These are phyloP conservation scores for Drosophila aff. DNA, from an alignment of 1,140 invertebrate genomes.

Conservation along the genomic window DNA sequence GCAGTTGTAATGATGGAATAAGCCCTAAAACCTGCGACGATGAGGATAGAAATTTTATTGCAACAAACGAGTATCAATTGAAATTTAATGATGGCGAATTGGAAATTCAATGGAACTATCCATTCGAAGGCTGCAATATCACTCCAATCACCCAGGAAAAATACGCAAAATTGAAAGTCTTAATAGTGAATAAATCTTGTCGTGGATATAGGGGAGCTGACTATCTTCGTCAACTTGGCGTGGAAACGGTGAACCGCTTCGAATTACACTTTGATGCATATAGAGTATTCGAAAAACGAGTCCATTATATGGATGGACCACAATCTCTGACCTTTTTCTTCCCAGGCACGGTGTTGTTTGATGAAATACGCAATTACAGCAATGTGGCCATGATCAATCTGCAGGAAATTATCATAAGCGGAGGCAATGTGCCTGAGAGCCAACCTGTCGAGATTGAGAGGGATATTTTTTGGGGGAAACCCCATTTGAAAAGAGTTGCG, in stretches of 20 bases:
- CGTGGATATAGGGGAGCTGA: not conserved
- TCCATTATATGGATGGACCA: constrained; percentile 7
- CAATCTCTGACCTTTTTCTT: constrained; percentile 1
- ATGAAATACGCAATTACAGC: constrained; percentile 3
- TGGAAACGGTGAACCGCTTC: constrained; percentile 7
- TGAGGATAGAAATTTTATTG: constrained; percentile 7
- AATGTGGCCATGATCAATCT: not conserved
- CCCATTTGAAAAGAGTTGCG: not conserved
- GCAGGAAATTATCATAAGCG: not conserved
- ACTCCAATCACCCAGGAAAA: constrained; percentile 3
- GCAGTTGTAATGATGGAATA: not conserved
- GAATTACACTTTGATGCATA: constrained; percentile 1
- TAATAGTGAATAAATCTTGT: not conserved
- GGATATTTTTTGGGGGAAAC: not conserved
- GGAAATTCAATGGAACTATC: constrained; percentile 12
- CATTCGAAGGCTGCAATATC: not conserved
- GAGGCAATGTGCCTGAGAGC: not conserved
- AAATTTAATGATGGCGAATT: constrained; percentile 7
- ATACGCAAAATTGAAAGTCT: not conserved
- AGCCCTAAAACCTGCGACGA: not conserved
- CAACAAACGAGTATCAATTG: constrained; percentile 6
- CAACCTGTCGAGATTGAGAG: not conserved
- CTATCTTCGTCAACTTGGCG: constrained; percentile 18
- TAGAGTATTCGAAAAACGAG: constrained; percentile 6
- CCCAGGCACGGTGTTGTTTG: not conserved